Conservation (phyloP, 2,113 vertebrate species). For the Tragelaphus buxtoni region DNA sequence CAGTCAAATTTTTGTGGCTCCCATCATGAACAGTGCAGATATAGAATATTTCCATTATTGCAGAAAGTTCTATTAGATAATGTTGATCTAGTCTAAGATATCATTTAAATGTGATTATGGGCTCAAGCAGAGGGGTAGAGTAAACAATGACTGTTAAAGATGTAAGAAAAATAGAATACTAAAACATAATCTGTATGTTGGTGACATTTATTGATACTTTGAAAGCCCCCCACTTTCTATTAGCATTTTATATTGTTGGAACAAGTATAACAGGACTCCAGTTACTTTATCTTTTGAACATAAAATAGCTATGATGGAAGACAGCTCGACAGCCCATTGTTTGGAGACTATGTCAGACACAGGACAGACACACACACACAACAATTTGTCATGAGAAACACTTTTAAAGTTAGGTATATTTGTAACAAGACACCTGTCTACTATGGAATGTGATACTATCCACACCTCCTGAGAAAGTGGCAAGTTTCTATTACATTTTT, state of each 20-base stretch:
- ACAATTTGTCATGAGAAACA: not conserved
- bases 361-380: not conserved
- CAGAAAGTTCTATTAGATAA: not conserved
- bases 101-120: not conserved
- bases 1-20: not conserved
- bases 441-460: not conserved
- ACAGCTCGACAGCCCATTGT: not conserved
- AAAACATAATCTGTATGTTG: not conserved
- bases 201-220: not conserved
- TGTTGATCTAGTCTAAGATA: not conserved
- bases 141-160: not conserved
- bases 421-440: conserved; percentile 27
- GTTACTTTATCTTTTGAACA: not conserved
- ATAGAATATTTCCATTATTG: not conserved
- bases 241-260: not conserved
- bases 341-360: not conserved
- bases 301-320: not conserved
- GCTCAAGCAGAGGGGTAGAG: not conserved
- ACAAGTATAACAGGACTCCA: not conserved
- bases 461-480: not conserved
- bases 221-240: not conserved
- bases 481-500: not conserved
- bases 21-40: not conserved
- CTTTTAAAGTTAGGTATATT: not conserved
- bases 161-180: not conserved